Evolutionary conservation across 2,113 vertebrate genomes (phyloP).

Genomic region (Proterorhinus semilunaris): DNA sequence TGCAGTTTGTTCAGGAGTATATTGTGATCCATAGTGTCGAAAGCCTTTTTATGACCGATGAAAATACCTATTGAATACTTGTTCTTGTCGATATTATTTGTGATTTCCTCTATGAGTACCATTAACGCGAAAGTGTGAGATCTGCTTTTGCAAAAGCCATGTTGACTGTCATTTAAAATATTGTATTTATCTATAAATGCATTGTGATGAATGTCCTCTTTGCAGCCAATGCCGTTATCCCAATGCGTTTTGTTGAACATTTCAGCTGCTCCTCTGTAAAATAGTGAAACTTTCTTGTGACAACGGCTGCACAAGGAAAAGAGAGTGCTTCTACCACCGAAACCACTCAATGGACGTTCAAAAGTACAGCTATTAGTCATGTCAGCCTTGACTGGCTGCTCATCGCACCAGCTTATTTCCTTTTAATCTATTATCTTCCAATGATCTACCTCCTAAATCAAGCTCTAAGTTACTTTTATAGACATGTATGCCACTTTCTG

Average conservation of each 20-base stretch:
- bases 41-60: too few species aligned
- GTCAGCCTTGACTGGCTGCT: conserved; percentile 1
- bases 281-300: not conserved
- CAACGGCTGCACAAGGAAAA: not conserved
- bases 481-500: not conserved
- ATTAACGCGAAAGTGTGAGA: too few species aligned
- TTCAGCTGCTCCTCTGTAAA: not conserved
- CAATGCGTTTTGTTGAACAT: not conserved
- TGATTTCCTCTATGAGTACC: too few species aligned
- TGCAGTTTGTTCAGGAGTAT: too few species aligned
- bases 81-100: too few species aligned
- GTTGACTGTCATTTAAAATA: too few species aligned
- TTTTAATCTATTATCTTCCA: not conserved
- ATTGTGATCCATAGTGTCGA: too few species aligned
- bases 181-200: too few species aligned
- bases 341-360: conserved; percentile 13
- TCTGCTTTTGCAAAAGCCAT: too few species aligned
- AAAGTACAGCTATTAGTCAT: not conserved
- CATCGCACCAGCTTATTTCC: conserved; percentile 5
- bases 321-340: conserved; percentile 13
- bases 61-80: too few species aligned
- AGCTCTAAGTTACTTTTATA: conserved; percentile 1
- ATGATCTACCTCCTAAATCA: not conserved
- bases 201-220: conserved; percentile 27
- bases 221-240: conserved; percentile 9